These are phyloP conservation scores for Antedon mediterranea DNA, from an alignment of 53 echinoderm and acorn worm genomes.

Conservation along the genomic window DNA sequence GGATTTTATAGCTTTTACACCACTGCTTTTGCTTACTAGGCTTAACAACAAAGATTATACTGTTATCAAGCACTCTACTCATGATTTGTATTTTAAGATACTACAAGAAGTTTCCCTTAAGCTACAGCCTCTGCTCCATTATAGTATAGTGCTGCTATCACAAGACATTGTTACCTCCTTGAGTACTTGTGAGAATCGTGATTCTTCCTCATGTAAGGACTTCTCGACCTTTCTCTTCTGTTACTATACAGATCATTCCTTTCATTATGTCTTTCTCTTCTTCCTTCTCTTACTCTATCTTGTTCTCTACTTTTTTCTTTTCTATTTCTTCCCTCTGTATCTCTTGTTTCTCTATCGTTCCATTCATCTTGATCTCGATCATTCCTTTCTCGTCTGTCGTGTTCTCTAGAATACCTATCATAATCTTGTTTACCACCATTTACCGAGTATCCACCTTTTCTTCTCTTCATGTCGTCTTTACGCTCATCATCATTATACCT, in stretches of 20 bases:
- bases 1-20: no score
- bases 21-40: no score
- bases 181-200: background rate
- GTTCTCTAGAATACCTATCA: no score
- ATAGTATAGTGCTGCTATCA: no score
- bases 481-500: background rate
- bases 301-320: background rate
- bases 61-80: no score
- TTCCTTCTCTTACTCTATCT: slow-evolving; percentile 4
- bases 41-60: no score
- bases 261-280: background rate
- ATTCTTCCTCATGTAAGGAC: background rate
- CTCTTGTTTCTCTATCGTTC: no score
- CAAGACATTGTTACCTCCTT: background rate
- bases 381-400: slow-evolving; percentile 4
- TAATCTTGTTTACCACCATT: background rate
- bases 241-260: background rate
- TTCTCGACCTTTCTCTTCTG: background rate
- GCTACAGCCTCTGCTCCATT: no score
- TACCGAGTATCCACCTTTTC: background rate
- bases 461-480: background rate
- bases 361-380: background rate
- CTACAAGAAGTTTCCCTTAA: no score
- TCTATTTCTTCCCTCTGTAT: background rate
- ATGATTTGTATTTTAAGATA: no score